Base-by-base conservation (phyloP, 1,140 invertebrate genomes). In the Eriosoma lanigerum region DNA sequence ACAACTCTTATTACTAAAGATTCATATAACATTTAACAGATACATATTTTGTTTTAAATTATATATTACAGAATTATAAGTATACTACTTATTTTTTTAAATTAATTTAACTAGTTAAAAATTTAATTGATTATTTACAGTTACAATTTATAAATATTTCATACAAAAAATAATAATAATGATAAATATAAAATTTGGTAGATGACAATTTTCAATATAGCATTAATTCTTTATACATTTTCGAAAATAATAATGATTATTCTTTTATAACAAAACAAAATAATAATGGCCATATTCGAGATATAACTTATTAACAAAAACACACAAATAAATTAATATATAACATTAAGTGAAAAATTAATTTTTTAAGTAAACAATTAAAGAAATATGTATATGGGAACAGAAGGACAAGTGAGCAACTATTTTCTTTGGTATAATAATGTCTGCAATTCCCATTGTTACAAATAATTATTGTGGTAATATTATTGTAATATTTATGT, bases 371-470 rank as follows among this genome's bases (percentile, higher is more conserved):
- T 76, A 46, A 44, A 60, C 15, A 76, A 56, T 15, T 60, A 15
- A 76, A 38, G 26, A 56, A 75, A 38, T 56, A 76, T n/a, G n/a
- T n/a, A n/a, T 24, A 60, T 76, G 52, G 29, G 54, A 58, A 50
- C 73, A 46, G 44, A 21, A 46, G 73, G 32, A 76, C 24, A 60
- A 60, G 60, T 76, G 73, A 76, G 73, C 73, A 76, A 76, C 73
- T 76, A 46, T 44, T 60, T 76, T 76, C 73, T 76, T 76, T 76
- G 73, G 73, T 76, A 76, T 76, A 75, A 72, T 72, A 56, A 76
- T 76, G 50, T 76, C 52, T 26, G 52, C 19, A 26, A 76, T 76
- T 56, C 52, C 72, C 72, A 56, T 52, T 29, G 72, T 54, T 56
- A 32, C 32, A 75, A 75, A 32, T 56, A 75, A 26, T n/a, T 75